Base-by-base conservation (phyloP, 2,888 invertebrate species). In the Noctua janthe region DNA sequence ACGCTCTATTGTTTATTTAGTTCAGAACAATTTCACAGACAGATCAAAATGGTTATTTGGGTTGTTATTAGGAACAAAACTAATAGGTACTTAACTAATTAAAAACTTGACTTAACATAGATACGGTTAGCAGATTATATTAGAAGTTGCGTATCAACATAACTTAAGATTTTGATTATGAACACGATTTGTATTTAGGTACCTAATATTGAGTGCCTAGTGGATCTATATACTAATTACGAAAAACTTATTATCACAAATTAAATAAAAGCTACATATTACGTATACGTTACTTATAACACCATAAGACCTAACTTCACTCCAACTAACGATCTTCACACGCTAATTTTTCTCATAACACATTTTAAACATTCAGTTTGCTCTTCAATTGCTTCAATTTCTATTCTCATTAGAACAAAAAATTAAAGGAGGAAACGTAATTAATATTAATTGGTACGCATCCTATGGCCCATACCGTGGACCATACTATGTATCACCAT, bases 381-480 rank as follows among this genome's bases (percentile, higher is more conserved):
- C 82, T 83, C 62, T 83, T 76, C 85, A 87, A 88, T 89, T 89
- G 88, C 87, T 84, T 82, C 73, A 84, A 85, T 89, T 87, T 70
- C 76, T 82, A 79, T 77, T 83, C 76, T 80, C 80, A 84, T 89
- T 90, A 88, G 85, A 85, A 83, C 75, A 81, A 87, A 84, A 86
- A 90, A 85, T n/a, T 87, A 51, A 82, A 90, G 76, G 35, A 84
- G 78, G 87, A 85, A 84, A 85, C 71, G 47, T 82, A 90, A 90
- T 90, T 89, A 88, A 89, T 86, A 90, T 90, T 89, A 89, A 90
- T 90, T 89, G 80, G 85, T 76, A 81, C 69, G 70, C 88, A 77
- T 78, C 80, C 73, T 81, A 88, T 84, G 84, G 80, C 49, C 71
- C 66, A 69, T 47, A 69, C n/a, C 54, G 64, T 78, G 71, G 78